A percentile compares a stretch with the other conserved stretches of the same genome.
phyloP scores from a whole-genome alignment of 2,888 invertebrate genomes.

The Trypoxylon attenuatum region DNA sequence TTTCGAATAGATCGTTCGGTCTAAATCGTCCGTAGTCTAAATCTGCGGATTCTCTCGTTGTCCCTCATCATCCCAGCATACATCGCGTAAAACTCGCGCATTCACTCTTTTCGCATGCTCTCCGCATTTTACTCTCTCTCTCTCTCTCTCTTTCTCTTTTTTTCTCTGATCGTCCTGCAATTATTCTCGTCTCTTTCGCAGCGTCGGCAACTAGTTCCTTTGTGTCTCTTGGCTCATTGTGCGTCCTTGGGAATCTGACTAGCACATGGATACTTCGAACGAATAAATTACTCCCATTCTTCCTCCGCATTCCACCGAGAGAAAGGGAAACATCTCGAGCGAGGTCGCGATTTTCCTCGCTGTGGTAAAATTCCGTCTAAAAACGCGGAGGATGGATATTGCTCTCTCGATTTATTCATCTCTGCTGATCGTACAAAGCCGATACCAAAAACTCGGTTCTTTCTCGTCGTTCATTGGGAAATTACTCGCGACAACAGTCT shows the following conservation, averaged over 20 bases:
- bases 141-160: conserved; percentile 8
- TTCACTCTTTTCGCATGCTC: conserved; percentile 34
- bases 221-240: conserved; percentile 54
- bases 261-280: conserved; percentile 57
- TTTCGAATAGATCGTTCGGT: conserved; percentile 38
- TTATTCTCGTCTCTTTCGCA: conserved; percentile 23
- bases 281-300: conserved; percentile 36
- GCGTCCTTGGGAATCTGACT: conserved; percentile 64
- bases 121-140: conserved; percentile 19
- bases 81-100: conserved; percentile 36
- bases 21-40: conserved; percentile 34
- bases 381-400: conserved; percentile 26
- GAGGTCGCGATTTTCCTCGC: not conserved
- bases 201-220: conserved; percentile 22
- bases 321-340: not conserved
- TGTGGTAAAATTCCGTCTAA: no score
- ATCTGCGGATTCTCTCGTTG: conserved; percentile 21
- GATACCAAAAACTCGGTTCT: conserved; percentile 14
- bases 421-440: conserved; percentile 24
- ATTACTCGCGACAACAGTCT: no score
- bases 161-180: conserved; percentile 9
- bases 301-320: conserved; percentile 4
- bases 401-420: conserved; percentile 32
- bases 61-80: no score
- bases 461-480: not conserved